A percentile compares a stretch with the other conserved stretches of the same genome.
phyloP scores from a whole-genome alignment of 2,797 vertebrate genomes.

The Pseudochirops cupreus region DNA sequence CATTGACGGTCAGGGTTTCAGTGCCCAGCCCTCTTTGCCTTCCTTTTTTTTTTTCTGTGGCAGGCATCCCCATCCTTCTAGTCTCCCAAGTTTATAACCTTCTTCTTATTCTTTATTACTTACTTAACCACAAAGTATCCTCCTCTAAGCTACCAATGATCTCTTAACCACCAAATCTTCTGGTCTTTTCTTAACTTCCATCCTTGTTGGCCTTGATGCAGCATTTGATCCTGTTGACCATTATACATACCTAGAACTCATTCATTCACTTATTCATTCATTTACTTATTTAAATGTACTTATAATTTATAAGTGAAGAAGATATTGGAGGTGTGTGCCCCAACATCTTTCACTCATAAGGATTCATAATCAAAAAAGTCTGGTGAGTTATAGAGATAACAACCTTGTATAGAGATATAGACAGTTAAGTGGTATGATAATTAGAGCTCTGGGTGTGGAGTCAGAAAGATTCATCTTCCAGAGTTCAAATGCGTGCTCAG shows the following conservation, averaged over 20 bases:
- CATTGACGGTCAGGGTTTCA: not conserved
- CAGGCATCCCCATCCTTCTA: not conserved
- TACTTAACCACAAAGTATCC: not conserved
- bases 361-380: not conserved
- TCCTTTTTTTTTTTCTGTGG: not conserved
- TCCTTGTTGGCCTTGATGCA: not conserved
- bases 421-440: not conserved
- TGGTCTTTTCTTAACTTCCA: not conserved
- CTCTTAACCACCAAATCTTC: not conserved
- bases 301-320: not conserved
- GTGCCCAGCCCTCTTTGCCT: not conserved
- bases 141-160: not conserved
- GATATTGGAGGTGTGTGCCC: not conserved
- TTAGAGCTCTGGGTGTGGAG: not conserved
- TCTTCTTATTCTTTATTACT: not conserved
- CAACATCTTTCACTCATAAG: not conserved
- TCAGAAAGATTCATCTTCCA: not conserved
- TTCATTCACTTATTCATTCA: not conserved
- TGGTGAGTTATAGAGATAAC: not conserved
- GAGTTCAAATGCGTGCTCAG: not conserved
- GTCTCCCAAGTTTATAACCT: not conserved
- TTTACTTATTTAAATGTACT: not conserved
- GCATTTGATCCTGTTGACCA: not conserved
- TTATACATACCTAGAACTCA: not conserved
- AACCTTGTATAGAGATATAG: not conserved